These are phyloP conservation scores for Procavia capensis DNA, from an alignment of 2,113 vertebrate genomes.

Conservation along the genomic window DNA sequence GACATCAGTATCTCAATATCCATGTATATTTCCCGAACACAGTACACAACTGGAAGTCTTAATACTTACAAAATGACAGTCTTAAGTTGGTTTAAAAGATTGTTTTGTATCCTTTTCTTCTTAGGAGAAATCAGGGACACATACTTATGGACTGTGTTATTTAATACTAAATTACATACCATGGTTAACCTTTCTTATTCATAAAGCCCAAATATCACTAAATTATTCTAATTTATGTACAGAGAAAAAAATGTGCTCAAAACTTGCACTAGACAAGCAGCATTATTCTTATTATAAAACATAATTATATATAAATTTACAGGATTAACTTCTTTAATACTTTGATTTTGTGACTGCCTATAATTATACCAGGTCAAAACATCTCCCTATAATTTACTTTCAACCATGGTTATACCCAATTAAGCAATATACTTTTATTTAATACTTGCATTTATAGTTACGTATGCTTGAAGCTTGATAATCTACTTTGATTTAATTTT, in stretches of 20 bases:
- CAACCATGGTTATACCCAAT: constrained; percentile 1
- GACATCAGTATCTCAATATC: background rate
- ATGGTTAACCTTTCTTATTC: background rate
- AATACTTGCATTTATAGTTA: constrained; percentile 61
- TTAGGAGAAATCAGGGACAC: background rate
- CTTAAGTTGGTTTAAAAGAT: background rate
- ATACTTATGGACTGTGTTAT: background rate
- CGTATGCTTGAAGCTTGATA: constrained; percentile 34
- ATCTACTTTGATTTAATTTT: constrained; percentile 62
- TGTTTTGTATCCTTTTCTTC: constrained; percentile 28
- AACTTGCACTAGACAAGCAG: constrained; percentile 19
- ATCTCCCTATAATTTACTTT: constrained; percentile 51
- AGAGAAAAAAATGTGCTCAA: constrained; percentile 31
- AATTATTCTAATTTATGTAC: constrained; percentile 33
- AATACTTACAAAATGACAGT: background rate
- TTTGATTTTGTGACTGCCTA: constrained; percentile 45
- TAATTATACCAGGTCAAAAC: constrained; percentile 52
- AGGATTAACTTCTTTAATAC: constrained; percentile 45
- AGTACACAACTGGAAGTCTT: background rate
- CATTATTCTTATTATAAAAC: constrained; percentile 54
- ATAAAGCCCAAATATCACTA: constrained; percentile 6
- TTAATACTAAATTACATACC: constrained; percentile 26
- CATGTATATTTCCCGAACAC: background rate
- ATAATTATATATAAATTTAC: constrained; percentile 43
- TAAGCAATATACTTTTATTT: constrained; percentile 29